These are phyloP conservation scores for Stegodyphus mimosarum DNA, from an alignment of 1,140 invertebrate species.

Conservation along the genomic window DNA sequence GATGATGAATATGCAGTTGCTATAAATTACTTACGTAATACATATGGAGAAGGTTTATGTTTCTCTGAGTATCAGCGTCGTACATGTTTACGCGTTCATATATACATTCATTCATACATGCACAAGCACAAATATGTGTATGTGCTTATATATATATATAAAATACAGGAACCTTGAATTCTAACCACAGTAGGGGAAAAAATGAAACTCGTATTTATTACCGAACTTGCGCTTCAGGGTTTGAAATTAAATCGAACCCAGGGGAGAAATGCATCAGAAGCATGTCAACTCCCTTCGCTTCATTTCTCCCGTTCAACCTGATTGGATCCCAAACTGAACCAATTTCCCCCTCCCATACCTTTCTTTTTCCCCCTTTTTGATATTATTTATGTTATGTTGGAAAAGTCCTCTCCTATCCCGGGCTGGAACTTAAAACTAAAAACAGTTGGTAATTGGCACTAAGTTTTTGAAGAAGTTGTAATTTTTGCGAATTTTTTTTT, in stretches of 20 bases:
- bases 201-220: slow-evolving; percentile 60
- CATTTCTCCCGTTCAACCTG: slow-evolving; percentile 51
- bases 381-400: slow-evolving; percentile 38
- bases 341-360: slow-evolving; percentile 32
- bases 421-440: slow-evolving; percentile 21
- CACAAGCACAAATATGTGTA: too few species aligned
- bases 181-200: slow-evolving; percentile 38
- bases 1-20: slow-evolving; percentile 56
- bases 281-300: slow-evolving; percentile 41
- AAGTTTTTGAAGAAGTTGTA: slow-evolving; percentile 41
- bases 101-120: too few species aligned
- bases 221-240: slow-evolving; percentile 40
- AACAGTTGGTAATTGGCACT: slow-evolving; percentile 44
- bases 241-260: slow-evolving; percentile 58
- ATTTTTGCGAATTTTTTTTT: slow-evolving; percentile 30
- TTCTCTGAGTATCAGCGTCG: background rate
- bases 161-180: slow-evolving; percentile 7
- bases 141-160: slow-evolving; percentile 2
- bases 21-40: slow-evolving; percentile 56
- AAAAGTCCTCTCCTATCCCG: slow-evolving; percentile 27
- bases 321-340: slow-evolving; percentile 56
- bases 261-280: slow-evolving; percentile 53
- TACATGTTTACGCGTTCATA: too few species aligned
- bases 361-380: slow-evolving; percentile 1
- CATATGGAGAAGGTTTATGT: slow-evolving; percentile 44